Evolutionary conservation across 64 coral and sea anemone species (phyloP).

Genomic region (Platygyra sinensis): DNA sequence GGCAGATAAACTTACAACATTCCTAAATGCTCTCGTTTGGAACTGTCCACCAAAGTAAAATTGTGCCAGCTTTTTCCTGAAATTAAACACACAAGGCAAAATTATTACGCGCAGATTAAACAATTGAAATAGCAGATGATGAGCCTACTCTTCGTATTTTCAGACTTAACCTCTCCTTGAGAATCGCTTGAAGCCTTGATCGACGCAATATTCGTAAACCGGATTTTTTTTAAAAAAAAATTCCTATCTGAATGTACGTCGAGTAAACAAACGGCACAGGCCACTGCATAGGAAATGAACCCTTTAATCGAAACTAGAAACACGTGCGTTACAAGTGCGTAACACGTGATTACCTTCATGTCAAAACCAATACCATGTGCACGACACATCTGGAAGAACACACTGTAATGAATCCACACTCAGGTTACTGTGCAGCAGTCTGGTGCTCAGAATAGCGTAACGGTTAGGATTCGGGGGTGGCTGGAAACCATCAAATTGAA

Average conservation of each 20-base stretch:
- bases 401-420: slow-evolving; percentile 99
- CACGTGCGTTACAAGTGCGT: neutral
- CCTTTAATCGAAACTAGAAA: too few relatives aligned
- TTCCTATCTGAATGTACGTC: too few relatives aligned
- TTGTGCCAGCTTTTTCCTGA: slow-evolving; percentile 94
- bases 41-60: slow-evolving; percentile 95
- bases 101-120: neutral
- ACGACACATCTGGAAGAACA: slow-evolving; percentile 99
- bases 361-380: slow-evolving; percentile 99
- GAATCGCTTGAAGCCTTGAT: neutral
- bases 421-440: slow-evolving; percentile 85
- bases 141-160: neutral
- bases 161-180: neutral
- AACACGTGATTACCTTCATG: slow-evolving; percentile 69
- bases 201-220: neutral
- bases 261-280: too few relatives aligned
- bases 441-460: slow-evolving; percentile 88
- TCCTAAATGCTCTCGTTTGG: slow-evolving; percentile 86
- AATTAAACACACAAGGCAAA: too few relatives aligned
- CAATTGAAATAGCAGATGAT: neutral
- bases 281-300: neutral
- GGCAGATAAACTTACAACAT: slow-evolving; percentile 81
- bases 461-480: slow-evolving; percentile 90
- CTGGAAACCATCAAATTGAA: slow-evolving; percentile 47
- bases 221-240: too few relatives aligned